Evolutionary conservation across 2,797 vertebrate genomes (phyloP), one percentile per base, ranked within the genome.

Genomic region (Gymnocypris eckloni): DNA sequence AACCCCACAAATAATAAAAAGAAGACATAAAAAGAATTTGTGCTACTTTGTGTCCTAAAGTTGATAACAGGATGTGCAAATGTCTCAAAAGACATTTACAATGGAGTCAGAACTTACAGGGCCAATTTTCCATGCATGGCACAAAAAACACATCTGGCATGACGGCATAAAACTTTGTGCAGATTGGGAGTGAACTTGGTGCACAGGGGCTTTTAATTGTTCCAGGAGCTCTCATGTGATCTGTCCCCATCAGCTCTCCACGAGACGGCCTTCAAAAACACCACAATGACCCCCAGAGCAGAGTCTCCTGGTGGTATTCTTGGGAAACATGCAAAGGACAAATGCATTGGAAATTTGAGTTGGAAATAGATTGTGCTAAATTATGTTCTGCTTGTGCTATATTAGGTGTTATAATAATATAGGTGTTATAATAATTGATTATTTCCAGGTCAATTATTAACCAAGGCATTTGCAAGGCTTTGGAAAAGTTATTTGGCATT

Each of bases 331-430:
- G 28, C 25, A 75, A 73, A 83, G 70, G 41, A 75, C 39, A 75
- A 50, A 83, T 18, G 28, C 28, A 50, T 28, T 45, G 56, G 41
- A 83, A 50, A 50, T 13, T 66, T 48, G 39, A 45, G 50, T 77
- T n/a, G n/a, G 50, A 77, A 76, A 77, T 56, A 77, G 50, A 56
- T 50, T 56, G 73, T 77, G 73, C 73, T 77, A 77, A 77, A 56
- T 77, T 12, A 75, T 20, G 16, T 52, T 39, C 33, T 56, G 50
- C 18, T 15, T 77, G 33, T 77, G 73, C 73, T 77, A 56, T 50
- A 77, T 75, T 52, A 37, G 4, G 16, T 77, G 50, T 56, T 12
- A 50, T 33, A 33, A 33, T 33, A 3, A 33, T 33, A 33, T 33
- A 33, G 33, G 33, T 33, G 33, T 33, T n/a, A 20, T 77, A 50